These are phyloP conservation scores for Asteroscopus sphinx DNA, from an alignment of 2,888 invertebrate species.

Conservation along the genomic window DNA sequence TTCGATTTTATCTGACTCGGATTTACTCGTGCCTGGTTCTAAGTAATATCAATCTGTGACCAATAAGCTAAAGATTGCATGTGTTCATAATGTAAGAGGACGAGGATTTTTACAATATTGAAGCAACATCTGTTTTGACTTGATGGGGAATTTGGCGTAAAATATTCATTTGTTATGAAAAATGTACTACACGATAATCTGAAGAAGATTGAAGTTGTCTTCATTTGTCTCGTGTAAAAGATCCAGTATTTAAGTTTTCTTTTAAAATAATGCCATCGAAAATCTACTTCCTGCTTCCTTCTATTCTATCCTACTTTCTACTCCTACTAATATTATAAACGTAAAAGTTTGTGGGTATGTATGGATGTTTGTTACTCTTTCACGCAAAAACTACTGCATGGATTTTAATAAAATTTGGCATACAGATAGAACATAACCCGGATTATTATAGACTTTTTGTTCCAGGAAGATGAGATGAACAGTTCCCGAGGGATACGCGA, in stretches of 20 bases:
- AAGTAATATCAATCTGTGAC: conserved; percentile 31
- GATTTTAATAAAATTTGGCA: too few relatives aligned
- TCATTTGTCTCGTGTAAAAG: not conserved
- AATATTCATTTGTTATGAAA: conserved; percentile 24
- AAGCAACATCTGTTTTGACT: conserved; percentile 22
- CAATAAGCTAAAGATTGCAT: conserved; percentile 35
- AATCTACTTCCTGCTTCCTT: too few relatives aligned
- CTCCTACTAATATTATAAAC: too few relatives aligned
- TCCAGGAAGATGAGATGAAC: too few relatives aligned
- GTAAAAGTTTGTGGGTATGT: too few relatives aligned
- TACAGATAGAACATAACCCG: too few relatives aligned
- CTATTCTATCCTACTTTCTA: too few relatives aligned
- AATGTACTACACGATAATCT: conserved; percentile 8
- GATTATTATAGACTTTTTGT: too few relatives aligned
- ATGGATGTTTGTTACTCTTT: too few relatives aligned
- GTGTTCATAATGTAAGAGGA: conserved; percentile 17
- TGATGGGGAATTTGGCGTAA: conserved; percentile 15
- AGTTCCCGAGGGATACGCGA: too few relatives aligned
- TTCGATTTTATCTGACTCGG: conserved; percentile 62
- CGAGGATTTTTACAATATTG: conserved; percentile 27
- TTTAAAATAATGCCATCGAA: not conserved
- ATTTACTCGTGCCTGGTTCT: conserved; percentile 36
- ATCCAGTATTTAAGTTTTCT: conserved; percentile 8
- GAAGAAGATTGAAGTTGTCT: conserved; percentile 9
- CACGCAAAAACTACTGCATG: too few relatives aligned